Base-by-base conservation (phyloP, 1,140 invertebrate genomes). In the Parasteatoda tepidariorum region DNA sequence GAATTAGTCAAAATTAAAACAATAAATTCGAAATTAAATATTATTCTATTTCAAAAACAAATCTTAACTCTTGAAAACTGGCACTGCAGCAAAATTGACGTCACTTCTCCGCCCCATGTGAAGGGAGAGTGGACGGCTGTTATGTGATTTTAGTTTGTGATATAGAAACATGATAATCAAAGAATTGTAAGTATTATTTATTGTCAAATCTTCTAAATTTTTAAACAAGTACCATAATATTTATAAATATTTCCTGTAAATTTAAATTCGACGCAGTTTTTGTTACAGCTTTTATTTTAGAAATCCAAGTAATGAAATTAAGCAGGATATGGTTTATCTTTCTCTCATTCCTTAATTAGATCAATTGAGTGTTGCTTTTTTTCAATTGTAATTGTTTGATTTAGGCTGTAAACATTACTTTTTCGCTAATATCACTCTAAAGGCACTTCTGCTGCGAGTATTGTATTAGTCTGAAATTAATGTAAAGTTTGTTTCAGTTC, bases 81-180 rank as follows among this genome's bases (percentile, higher is more conserved):
- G 78, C 78, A 68, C 78, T 82, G 78, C 78, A 71, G 78, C 57
- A 82, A 71, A 64, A 70, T 82, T 82, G 78, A 82, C 78, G 78
- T 82, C 78, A 82, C 78, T 82, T 82, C 78, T 82, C 78, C 78
- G 78, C 78, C 78, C 78, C 78, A 82, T 82, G 78, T 82, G 78
- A 82, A 82, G 67, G 41, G 78, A 82, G 38, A 82, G 41, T 68
- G 31, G 67, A 64, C 68, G 66, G 55, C 28, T 33, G 26, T 26
- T 18, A 11, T 48, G 38, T 48, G 38, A 48, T 48, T 18, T 48
- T 13, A 9, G 9, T 48, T 48, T 48, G 13, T 67, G 22, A 22
- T 28, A 66, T 34, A 18, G 55, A 57, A 79, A 82, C 57, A 82
- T 82, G 78, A 82, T 82, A 26, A 82, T 82, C 68, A 82, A 82